Percentiles rank a stretch among this genome's conserved stretches.
Conservation (phyloP, 2,797 vertebrate species). For the Siniperca obscura region DNA sequence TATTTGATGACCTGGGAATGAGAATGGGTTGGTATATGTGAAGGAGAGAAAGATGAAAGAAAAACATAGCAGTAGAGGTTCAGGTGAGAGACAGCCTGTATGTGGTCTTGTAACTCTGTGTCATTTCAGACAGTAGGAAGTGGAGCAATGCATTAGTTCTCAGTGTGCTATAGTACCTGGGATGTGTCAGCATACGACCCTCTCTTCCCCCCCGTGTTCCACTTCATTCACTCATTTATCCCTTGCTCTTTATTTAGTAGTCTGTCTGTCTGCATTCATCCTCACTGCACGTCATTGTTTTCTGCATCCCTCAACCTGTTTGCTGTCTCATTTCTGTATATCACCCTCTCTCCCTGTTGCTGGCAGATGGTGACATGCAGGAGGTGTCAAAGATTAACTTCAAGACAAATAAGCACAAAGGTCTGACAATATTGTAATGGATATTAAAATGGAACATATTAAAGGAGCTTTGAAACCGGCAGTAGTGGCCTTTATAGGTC, state of each 20-base stretch:
- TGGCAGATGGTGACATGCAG: constrained; percentile 35
- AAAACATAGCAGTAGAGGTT: constrained; percentile 3
- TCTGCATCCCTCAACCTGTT: constrained; percentile 8
- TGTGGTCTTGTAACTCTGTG: constrained; percentile 18
- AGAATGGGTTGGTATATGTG: background rate
- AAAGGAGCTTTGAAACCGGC: background rate
- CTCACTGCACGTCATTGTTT: constrained; percentile 1
- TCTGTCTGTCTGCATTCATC: constrained; percentile 11
- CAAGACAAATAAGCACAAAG: constrained; percentile 14
- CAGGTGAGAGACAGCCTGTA: constrained; percentile 21
- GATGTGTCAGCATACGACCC: background rate
- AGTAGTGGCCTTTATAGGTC: background rate
- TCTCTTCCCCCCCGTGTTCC: constrained; percentile 14
- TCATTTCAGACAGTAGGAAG: constrained; percentile 10
- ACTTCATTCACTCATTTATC: constrained; percentile 20
- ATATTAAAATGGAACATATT: background rate
- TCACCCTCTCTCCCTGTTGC: constrained; percentile 16
- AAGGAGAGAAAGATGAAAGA: constrained; percentile 3
- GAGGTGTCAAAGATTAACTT: constrained; percentile 41
- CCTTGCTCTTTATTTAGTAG: background rate
- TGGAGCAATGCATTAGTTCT: constrained; percentile 37
- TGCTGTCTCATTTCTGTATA: background rate
- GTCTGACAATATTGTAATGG: background rate
- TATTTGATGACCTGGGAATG: too few relatives aligned
- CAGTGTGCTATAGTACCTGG: constrained; percentile 8